phyloP scores from a whole-genome alignment of 2,113 vertebrate genomes.

The Dicaeum eximium region DNA sequence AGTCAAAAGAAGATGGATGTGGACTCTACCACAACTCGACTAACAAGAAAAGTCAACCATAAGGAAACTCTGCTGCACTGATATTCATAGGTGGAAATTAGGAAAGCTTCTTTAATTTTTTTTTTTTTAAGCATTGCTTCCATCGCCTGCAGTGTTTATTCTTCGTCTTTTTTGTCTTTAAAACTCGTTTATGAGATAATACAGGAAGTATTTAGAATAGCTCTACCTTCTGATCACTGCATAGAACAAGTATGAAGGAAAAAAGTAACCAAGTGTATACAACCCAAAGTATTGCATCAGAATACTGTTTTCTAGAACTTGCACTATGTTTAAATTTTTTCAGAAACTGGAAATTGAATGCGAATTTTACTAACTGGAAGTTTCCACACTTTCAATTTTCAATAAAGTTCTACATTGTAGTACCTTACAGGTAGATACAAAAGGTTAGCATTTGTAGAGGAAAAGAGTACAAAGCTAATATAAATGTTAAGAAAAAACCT shows the following conservation, averaged over 20 bases:
- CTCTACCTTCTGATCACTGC: neutral
- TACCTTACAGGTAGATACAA: neutral
- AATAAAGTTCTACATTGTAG: neutral
- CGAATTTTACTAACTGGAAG: neutral
- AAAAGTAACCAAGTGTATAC: neutral
- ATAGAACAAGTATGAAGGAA: neutral
- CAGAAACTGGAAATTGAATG: neutral
- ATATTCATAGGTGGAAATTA: neutral
- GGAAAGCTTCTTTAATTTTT: neutral
- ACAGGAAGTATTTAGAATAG: neutral
- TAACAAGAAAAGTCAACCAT: neutral
- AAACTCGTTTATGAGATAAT: neutral
- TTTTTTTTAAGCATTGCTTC: neutral
- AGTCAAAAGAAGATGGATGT: neutral
- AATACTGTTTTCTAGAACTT: neutral
- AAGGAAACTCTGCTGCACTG: neutral
- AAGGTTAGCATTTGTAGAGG: neutral
- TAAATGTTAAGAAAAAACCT: neutral
- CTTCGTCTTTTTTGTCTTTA: neutral
- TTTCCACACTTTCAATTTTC: neutral
- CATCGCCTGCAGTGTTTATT: neutral
- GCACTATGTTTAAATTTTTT: neutral
- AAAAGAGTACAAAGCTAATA: neutral
- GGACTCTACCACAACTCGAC: neutral
- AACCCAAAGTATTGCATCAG: neutral